Evolutionary conservation across 1,140 invertebrate genomes (phyloP).

Genomic region (Euschistus heros): DNA sequence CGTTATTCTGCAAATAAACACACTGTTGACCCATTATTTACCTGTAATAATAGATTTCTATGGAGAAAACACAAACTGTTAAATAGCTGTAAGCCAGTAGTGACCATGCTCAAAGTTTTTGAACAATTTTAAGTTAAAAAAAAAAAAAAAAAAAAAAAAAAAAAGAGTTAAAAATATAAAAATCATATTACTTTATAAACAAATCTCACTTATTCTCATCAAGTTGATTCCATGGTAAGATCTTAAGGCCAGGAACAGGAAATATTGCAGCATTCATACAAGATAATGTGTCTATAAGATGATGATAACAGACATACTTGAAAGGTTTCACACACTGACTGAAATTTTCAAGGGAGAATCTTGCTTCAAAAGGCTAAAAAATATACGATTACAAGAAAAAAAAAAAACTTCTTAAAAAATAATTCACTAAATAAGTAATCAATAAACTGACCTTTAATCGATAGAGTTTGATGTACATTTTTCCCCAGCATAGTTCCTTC

Average conservation of each 20-base stretch:
- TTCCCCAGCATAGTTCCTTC: background rate
- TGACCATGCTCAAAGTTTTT: no score
- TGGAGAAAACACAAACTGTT: no score
- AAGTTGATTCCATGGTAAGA: slow-evolving; percentile 2
- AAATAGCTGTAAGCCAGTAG: no score
- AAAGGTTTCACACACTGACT: background rate
- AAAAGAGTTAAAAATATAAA: no score
- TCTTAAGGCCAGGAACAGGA: background rate
- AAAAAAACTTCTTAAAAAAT: background rate
- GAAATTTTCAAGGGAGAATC: background rate
- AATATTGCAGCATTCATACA: background rate
- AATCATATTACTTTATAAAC: no score
- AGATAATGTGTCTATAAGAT: background rate
- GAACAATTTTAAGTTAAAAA: no score
- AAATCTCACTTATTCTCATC: background rate
- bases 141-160: no score
- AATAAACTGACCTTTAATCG: background rate
- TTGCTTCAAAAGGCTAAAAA: background rate
- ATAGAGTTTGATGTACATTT: background rate
- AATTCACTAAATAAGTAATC: background rate
- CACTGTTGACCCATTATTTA: no score
- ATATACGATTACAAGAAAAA: background rate
- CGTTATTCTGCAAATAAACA: no score
- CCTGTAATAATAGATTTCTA: no score
- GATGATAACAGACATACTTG: background rate